Percentiles rank a stretch among this genome's conserved stretches.
phyloP scores from a whole-genome alignment of 2,888 invertebrate genomes.

The Cephus nigrinus region DNA sequence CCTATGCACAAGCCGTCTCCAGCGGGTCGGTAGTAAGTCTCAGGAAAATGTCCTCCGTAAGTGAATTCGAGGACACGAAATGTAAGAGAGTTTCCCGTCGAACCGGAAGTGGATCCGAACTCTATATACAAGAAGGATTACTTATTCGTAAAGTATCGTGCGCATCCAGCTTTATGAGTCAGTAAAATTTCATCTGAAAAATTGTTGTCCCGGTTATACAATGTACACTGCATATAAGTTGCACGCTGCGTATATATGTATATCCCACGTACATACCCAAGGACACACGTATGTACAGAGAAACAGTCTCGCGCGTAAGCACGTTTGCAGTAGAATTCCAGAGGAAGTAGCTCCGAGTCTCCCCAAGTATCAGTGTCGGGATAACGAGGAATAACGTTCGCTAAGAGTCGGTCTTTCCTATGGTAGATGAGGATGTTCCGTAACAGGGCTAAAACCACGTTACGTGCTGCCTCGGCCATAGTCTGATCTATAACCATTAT shows the following conservation, averaged over 20 bases:
- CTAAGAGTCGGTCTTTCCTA: background rate
- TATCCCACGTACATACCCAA: background rate
- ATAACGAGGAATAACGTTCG: slow-evolving; percentile 5
- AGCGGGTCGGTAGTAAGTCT: background rate
- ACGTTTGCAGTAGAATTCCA: background rate
- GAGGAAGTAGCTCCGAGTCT: background rate
- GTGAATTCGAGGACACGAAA: background rate
- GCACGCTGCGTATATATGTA: background rate
- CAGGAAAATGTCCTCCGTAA: background rate
- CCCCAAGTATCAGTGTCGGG: background rate
- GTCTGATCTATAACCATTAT: background rate
- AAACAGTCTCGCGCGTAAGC: background rate
- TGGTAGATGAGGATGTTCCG: background rate
- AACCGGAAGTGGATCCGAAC: background rate
- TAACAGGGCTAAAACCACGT: background rate
- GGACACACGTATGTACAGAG: background rate
- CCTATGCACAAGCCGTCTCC: background rate
- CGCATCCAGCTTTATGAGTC: background rate
- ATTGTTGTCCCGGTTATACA: background rate
- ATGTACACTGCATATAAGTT: background rate
- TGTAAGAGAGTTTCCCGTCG: background rate
- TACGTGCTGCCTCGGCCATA: background rate
- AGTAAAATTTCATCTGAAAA: background rate
- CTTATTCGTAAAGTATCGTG: background rate
- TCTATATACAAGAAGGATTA: background rate